Evolutionary conservation across 2,797 vertebrate genomes (phyloP), one percentile per base, ranked within the genome.

Genomic region (Lycodopsis pacificus): DNA sequence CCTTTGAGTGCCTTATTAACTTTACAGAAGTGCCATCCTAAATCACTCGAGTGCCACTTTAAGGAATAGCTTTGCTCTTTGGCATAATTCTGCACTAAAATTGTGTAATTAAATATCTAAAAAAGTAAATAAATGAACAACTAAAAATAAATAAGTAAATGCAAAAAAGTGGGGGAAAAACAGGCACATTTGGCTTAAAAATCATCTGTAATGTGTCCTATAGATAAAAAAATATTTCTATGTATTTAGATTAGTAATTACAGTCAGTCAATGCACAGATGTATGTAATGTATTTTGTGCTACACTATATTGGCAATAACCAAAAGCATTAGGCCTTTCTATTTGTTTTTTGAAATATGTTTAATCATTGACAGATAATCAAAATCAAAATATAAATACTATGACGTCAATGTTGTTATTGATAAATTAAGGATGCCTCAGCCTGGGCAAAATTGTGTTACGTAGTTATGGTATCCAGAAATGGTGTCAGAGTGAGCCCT

Each of bases 401-500:
- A 22, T 22, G 1, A 17, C 34, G 11, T 1, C 4, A 34, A 49
- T 48, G 14, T 20, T 19, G 2, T 10, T 54, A 2, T 5, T 65
- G 20, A 66, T 56, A 8, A 38, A 40, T n/a, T 0, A 15, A 30
- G 9, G 7, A 5, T 22, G 8, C 51, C 27, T 25, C 1, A 30
- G 38, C 6, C 7, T 27, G 22, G 1, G 17, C 1, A 40, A 25
- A 1, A 59, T 10, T 7, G 2, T 7, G 44, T 25, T 2, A 14
- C 4, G 3, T n/a, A 7, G 36, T 22, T 11, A 1, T 14, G 27
- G 71, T 64, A 0, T 54, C 27, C n/a, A 0, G 7, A 59, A 77
- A 56, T 1, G 0, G 2, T 0, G 14, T 64, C 76, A 25, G 88
- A 93, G 91, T 91, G 79, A 79, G 0, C 2, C 66, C 36, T 91